Evolutionary conservation across 1,140 invertebrate genomes (phyloP), one percentile per base, ranked within the genome.

Genomic region (Leptestheria dahalacensis): DNA sequence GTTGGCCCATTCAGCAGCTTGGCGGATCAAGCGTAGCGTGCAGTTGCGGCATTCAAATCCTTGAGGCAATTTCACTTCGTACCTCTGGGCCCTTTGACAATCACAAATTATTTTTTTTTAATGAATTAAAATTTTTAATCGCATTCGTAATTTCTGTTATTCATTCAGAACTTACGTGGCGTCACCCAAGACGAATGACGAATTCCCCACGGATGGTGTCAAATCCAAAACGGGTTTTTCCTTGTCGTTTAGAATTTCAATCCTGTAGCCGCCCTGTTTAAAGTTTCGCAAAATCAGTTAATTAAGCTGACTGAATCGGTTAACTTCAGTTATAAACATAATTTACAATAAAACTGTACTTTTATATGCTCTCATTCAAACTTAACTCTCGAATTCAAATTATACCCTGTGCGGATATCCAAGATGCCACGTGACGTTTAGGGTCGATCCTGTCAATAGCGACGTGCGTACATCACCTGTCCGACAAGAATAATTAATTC

Each of bases 381-480:
- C n/a, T n/a, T n/a, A n/a, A n/a, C n/a, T n/a, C n/a, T n/a, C 62
- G 50, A 79, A 84, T 86, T 78, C 20, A 24, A 52, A 59, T n/a
- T 59, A 3, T 59, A 94, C 91, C 75, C 79, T 76, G 69, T 96
- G 91, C 3, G 92, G 88, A 76, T 93, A 94, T 10, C 88, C 88
- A 66, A 95, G 77, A 74, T 93, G 88, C 91, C 91, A 97, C 59
- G 90, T 85, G 53, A 93, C 82, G 72, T 91, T 94, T 69, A 96
- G 85, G 61, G 79, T 80, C 64, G 86, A 83, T 61, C 88, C 88
- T 29, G 85, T 79, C 62, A 87, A 69, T 64, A 94, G 77, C n/a
- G 84, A 82, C 50, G 90, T 94, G 69, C 80, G 81, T 62, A 85
- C 78, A n/a, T 65, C 67, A 55, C 72, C 72, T 76, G 62, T 47